Evolutionary conservation across 2,888 invertebrate species (phyloP), one percentile per base, ranked within the genome.

Genomic region (Sesamia inferens): DNA sequence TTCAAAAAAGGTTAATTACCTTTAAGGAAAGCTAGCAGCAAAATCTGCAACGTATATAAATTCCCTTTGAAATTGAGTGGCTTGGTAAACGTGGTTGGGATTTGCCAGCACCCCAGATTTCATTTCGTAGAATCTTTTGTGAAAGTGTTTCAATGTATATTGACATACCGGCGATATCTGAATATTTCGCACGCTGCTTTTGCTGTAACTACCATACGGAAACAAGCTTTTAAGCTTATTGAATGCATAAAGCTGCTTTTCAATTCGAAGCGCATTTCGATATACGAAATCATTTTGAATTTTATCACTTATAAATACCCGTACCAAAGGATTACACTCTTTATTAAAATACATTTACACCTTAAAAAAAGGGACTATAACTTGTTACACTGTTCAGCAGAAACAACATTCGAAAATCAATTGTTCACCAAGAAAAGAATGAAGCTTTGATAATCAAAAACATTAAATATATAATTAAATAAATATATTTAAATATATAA

Each of bases 1-100:
- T 10, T 44, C 11, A 47, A 22, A 8, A 47, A 68, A 57, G 16
- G n/a, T 68, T 55, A 47, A 68, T 57, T 68, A 31, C n/a, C 62
- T 14, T 11, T 7, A 22, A 2, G 13, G 39, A 5, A 19, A 24
- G 8, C 16, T 13, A 42, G 22, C 22, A 19, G 70, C 16, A 47
- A 22, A 19, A 70, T 71, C 14, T 71, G 14, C 22, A 66, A 24
- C 51, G n/a, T 19, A 54, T 24, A 66, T 13, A 42, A 51, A 65
- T 42, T 19, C 1, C 8, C 48, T 48, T 16, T 24, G 14, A 24
- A 42, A 58, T 8, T 19, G n/a, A 44, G 24, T 16, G 16, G n/a
- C 11, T 13, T 31, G 2, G 11, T 22, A 22, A 14, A 22, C 22
- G 47, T 19, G 42, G 19, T 48, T 42, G 4, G 8, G 7, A 8